phyloP scores from a whole-genome alignment of 1,140 invertebrate species.

The Bombus superbus region DNA sequence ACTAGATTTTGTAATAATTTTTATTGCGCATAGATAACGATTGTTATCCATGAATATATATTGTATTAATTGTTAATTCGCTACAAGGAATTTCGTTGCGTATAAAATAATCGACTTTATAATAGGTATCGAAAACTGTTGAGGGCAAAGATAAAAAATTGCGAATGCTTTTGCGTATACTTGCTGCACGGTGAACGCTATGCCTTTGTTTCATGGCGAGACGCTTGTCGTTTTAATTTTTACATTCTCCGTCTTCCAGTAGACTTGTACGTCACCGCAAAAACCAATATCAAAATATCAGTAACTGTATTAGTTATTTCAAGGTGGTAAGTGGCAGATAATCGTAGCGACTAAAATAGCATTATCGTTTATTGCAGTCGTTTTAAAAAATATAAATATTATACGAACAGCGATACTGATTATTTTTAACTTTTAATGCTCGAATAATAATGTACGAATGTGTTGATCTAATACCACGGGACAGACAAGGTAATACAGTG shows the following conservation, averaged over 20 bases:
- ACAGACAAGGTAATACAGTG: neutral
- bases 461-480: neutral
- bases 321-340: neutral
- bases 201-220: constrained; percentile 29
- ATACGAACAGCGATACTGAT: neutral
- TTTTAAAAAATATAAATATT: neutral
- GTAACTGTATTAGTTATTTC: neutral
- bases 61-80: too few species aligned
- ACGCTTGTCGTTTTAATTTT: constrained; percentile 34
- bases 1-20: neutral
- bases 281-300: constrained; percentile 22
- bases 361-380: neutral
- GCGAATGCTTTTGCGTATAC: constrained; percentile 6
- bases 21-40: neutral
- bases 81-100: neutral
- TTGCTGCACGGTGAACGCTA: constrained; percentile 15
- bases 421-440: neutral
- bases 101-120: neutral
- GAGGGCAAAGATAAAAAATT: neutral
- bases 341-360: neutral
- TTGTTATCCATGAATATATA: too few species aligned
- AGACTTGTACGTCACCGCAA: constrained; percentile 18
- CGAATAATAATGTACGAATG: neutral
- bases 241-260: constrained; percentile 20
- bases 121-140: neutral